Conservation (phyloP, 2,797 vertebrate species). For the Cossypha dichroa region DNA sequence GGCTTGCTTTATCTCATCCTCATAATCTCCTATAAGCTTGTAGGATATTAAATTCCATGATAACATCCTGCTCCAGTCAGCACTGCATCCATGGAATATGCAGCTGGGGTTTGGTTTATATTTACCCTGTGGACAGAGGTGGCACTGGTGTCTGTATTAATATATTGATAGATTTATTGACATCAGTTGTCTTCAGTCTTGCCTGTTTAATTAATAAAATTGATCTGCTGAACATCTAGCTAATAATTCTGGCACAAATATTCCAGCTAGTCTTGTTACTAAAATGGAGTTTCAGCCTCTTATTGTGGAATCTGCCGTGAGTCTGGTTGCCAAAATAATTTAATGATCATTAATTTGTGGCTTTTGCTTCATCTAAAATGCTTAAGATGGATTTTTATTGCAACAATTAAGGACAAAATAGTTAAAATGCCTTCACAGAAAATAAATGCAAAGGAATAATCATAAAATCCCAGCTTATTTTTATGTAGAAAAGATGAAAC, state of each 20-base stretch:
- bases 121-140: not conserved
- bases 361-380: not conserved
- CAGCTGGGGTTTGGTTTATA: not conserved
- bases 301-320: not conserved
- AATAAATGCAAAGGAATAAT: not conserved
- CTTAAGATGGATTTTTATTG: not conserved
- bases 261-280: not conserved
- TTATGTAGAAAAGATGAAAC: not conserved
- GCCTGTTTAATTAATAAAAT: slow-evolving; percentile 25
- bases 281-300: not conserved
- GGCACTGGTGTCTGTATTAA: not conserved
- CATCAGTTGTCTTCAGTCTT: not conserved
- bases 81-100: not conserved
- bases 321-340: not conserved
- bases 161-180: not conserved
- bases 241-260: slow-evolving; percentile 20
- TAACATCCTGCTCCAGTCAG: not conserved
- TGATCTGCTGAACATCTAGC: not conserved
- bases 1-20: not conserved
- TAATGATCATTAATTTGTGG: not conserved
- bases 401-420: not conserved
- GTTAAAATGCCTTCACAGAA: not conserved
- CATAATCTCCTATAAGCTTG: not conserved
- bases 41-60: not conserved
- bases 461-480: not conserved